Conservation (phyloP, 1,140 invertebrate species). For the Bombus waltoni region DNA sequence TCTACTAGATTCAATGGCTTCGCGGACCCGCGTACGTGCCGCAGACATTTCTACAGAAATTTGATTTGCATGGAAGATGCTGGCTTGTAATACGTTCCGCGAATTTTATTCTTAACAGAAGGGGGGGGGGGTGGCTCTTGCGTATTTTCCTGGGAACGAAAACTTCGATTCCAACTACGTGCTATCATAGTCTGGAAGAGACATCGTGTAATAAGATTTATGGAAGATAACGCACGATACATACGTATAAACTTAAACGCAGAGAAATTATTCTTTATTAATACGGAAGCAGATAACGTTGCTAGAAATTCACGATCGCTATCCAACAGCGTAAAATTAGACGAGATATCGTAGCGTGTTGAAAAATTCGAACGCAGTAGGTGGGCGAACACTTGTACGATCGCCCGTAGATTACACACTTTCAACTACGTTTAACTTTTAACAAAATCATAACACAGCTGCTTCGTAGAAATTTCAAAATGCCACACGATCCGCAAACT, state of each 20-base stretch:
- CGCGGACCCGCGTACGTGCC: constrained; percentile 55
- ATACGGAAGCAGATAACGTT: no score
- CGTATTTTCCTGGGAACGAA: constrained; percentile 4
- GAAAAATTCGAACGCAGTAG: neutral
- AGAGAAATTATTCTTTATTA: no score
- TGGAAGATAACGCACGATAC: no score
- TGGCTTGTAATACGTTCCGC: constrained; percentile 17
- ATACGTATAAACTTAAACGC: no score
- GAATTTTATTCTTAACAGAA: constrained; percentile 34
- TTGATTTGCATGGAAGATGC: constrained; percentile 59
- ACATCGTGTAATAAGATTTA: neutral
- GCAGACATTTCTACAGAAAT: constrained; percentile 70
- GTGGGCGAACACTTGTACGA: neutral
- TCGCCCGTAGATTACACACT: no score
- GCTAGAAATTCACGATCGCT: no score
- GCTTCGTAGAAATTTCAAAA: neutral
- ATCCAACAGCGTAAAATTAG: no score
- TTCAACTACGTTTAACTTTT: neutral
- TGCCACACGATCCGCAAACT: neutral
- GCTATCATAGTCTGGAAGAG: neutral
- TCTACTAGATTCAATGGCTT: constrained; percentile 70
- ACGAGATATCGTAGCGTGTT: no score
- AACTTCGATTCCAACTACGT: neutral
- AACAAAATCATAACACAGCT: neutral
- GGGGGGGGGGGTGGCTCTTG: neutral